Evolutionary conservation across 2,113 vertebrate species (phyloP).

Genomic region (Hiodon alosoides): DNA sequence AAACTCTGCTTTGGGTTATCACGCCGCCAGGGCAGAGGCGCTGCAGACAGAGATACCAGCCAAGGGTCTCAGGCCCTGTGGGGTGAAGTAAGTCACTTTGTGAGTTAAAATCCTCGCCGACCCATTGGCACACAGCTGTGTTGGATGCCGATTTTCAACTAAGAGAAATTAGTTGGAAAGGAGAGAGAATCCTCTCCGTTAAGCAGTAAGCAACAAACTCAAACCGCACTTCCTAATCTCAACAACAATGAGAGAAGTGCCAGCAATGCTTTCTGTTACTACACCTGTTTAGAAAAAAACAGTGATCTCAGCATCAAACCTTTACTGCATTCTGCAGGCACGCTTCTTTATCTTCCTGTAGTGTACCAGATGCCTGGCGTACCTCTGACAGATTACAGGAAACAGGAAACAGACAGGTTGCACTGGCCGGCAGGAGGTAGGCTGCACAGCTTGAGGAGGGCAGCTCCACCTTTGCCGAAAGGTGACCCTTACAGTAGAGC

Average conservation of each 20-base stretch:
- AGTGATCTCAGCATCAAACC: background rate
- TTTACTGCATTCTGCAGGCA: background rate
- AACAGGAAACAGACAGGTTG: conserved; percentile 21
- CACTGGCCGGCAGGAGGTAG: conserved; percentile 18
- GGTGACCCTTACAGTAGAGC: too few species aligned
- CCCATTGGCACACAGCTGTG: too few species aligned
- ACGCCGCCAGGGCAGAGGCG: background rate
- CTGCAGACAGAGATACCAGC: conserved; percentile 9
- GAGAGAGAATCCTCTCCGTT: background rate
- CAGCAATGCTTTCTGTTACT: background rate
- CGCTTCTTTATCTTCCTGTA: background rate
- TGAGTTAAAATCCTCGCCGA: too few species aligned
- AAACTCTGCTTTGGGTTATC: conserved; percentile 18
- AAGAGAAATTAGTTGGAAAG: background rate
- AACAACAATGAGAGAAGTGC: conserved; percentile 7
- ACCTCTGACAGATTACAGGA: conserved; percentile 25
- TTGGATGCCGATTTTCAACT: background rate
- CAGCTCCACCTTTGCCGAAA: background rate
- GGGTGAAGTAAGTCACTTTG: background rate
- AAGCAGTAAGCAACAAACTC: background rate
- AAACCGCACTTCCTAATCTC: background rate
- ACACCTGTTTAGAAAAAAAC: background rate
- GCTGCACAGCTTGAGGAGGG: conserved; percentile 13
- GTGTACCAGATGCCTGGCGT: conserved; percentile 22
- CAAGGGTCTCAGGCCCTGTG: conserved; percentile 15